Conservation (phyloP, 2,113 vertebrate species). For the Nothocercus julius region DNA sequence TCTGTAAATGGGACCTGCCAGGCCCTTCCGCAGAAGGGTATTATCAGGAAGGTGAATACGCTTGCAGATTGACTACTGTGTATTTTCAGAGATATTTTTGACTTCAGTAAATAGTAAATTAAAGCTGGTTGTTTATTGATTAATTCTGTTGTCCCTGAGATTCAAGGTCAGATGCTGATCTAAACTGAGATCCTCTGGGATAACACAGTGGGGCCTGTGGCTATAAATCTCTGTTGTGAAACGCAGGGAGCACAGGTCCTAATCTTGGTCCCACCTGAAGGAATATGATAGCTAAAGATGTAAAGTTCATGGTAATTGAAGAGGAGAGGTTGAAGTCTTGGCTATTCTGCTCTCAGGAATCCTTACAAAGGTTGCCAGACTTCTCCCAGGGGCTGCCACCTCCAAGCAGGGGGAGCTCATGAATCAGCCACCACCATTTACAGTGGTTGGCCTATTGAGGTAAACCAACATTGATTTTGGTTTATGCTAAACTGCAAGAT, state of each 20-base stretch:
- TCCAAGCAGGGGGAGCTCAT: not conserved
- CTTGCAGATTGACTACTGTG: not conserved
- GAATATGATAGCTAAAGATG: not conserved
- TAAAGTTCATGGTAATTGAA: not conserved
- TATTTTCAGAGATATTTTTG: not conserved
- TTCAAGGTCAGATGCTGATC: not conserved
- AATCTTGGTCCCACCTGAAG: not conserved
- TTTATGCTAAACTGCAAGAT: slow-evolving; percentile 14
- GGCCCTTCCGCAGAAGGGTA: not conserved
- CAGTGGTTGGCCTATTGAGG: slow-evolving; percentile 7
- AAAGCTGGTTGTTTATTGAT: not conserved
- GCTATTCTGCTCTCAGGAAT: not conserved
- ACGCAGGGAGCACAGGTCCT: not conserved
- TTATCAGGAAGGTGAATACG: fast-evolving
- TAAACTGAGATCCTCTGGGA: not conserved
- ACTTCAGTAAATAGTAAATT: not conserved
- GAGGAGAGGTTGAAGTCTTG: not conserved
- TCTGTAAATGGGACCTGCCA: not conserved
- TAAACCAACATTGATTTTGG: slow-evolving; percentile 61
- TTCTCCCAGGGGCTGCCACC: not conserved
- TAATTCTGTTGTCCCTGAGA: not conserved
- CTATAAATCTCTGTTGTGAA: not conserved
- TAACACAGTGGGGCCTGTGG: fast-evolving
- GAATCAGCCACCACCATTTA: slow-evolving; percentile 28
- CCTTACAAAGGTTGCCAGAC: not conserved